A percentile compares a stretch with the other conserved stretches of the same genome.
These are phyloP conservation scores for Coelopa pilipes DNA, from an alignment of 2,888 invertebrate genomes.

Conservation along the genomic window DNA sequence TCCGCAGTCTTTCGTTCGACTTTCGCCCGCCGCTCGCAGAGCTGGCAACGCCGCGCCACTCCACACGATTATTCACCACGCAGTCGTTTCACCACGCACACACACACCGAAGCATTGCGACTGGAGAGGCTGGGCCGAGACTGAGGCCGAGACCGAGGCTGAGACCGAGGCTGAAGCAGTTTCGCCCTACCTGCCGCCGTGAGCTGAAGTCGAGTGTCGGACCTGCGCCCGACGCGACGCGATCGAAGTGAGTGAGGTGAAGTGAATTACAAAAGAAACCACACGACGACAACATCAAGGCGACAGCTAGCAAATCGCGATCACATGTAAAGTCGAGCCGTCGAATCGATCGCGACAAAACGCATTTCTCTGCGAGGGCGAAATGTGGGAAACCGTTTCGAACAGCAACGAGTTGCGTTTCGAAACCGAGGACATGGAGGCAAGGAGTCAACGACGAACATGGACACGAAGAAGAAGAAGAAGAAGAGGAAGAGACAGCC, in stretches of 20 bases:
- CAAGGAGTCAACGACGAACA: too few relatives aligned
- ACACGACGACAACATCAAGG: too few relatives aligned
- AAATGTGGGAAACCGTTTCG: too few relatives aligned
- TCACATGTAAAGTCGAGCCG: too few relatives aligned
- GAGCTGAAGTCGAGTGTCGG: slow-evolving; percentile 51
- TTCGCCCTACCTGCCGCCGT: slow-evolving; percentile 60
- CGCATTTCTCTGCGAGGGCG: too few relatives aligned
- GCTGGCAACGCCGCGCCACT: not conserved
- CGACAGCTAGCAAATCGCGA: too few relatives aligned
- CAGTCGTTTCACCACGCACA: not conserved
- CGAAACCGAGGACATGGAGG: too few relatives aligned
- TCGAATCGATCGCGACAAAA: too few relatives aligned
- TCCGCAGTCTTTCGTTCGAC: slow-evolving; percentile 26
- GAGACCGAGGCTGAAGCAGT: slow-evolving; percentile 53
- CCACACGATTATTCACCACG: not conserved
- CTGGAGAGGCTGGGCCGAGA: slow-evolving; percentile 23
- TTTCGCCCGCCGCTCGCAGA: not conserved
- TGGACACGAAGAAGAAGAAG: too few relatives aligned
- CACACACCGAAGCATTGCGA: not conserved
- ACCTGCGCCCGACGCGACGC: slow-evolving; percentile 18
- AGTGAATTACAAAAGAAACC: too few relatives aligned
- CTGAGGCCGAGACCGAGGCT: too few relatives aligned
- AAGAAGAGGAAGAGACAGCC: not conserved
- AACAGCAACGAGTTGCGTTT: too few relatives aligned
- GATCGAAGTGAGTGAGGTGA: slow-evolving; percentile 8